Conservation (phyloP, 2,113 vertebrate species). For the Myotis lucifugus region DNA sequence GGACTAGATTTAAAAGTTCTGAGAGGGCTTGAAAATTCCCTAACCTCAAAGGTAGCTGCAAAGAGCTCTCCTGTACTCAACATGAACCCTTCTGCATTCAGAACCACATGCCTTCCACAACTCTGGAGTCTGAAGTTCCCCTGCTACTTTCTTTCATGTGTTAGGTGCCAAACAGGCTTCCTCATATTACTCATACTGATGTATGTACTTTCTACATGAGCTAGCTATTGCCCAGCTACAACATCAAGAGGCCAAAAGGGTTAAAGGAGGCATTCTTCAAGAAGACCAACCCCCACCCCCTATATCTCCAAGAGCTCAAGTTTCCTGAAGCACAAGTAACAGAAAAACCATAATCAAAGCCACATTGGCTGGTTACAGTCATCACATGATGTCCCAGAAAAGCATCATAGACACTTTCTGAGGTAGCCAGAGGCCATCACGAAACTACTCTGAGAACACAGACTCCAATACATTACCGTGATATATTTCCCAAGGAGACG, state of each 20-base stretch:
- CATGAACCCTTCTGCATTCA: background rate
- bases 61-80: background rate
- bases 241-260: background rate
- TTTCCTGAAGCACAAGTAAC: conserved; percentile 24
- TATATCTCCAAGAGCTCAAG: background rate
- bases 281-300: background rate
- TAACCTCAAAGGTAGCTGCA: background rate
- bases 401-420: background rate
- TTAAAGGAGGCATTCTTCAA: background rate
- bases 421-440: background rate
- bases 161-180: background rate
- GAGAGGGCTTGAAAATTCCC: conserved; percentile 1
- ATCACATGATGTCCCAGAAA: conserved; percentile 17
- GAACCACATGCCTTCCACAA: background rate
- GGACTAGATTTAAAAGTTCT: background rate
- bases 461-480: background rate
- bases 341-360: conserved; percentile 19
- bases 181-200: background rate
- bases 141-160: background rate
- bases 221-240: background rate
- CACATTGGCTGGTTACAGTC: background rate
- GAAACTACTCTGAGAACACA: background rate
- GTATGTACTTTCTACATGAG: background rate
- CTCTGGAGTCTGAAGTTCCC: background rate
- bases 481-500: background rate